Conservation (phyloP, 2,888 invertebrate genomes). For the Drosophila phalerata region DNA sequence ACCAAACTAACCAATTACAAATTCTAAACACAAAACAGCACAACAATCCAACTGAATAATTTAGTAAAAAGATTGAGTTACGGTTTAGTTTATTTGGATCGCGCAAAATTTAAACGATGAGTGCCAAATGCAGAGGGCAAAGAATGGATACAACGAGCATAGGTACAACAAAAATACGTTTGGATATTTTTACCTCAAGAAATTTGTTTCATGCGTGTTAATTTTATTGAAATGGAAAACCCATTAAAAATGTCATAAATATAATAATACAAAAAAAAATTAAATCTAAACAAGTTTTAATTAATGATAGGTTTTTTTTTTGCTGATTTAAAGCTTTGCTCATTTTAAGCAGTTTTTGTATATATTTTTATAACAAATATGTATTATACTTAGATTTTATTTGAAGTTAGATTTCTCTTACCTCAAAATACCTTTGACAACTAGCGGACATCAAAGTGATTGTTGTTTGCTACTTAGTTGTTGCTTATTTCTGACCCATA, state of each 20-base stretch:
- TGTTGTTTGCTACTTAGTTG: slow-evolving; percentile 19
- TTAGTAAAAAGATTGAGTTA: slow-evolving; percentile 7
- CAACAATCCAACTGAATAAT: slow-evolving; percentile 24
- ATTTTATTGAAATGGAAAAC: slow-evolving; percentile 14
- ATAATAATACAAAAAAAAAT: neutral
- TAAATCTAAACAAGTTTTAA: neutral
- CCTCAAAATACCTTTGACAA: slow-evolving; percentile 2
- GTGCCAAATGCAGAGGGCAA: slow-evolving; percentile 11
- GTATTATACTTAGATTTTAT: too few species aligned
- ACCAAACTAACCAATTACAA: slow-evolving; percentile 4
- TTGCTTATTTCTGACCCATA: slow-evolving; percentile 47
- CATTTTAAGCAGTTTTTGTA: too few species aligned
- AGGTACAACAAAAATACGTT: slow-evolving; percentile 23
- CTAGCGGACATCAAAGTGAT: slow-evolving; percentile 23
- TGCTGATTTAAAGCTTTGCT: too few species aligned
- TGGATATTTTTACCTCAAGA: slow-evolving; percentile 12
- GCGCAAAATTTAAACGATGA: slow-evolving; percentile 57
- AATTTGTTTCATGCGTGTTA: slow-evolving; percentile 38
- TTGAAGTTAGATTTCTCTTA: neutral
- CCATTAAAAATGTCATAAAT: neutral
- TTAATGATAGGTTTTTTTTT: too few species aligned
- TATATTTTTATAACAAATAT: too few species aligned
- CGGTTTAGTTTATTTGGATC: slow-evolving; percentile 34
- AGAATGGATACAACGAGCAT: neutral
- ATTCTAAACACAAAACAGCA: neutral